These are phyloP conservation scores for Hemiprocne comata DNA, from an alignment of 2,113 vertebrate species.

Conservation along the genomic window DNA sequence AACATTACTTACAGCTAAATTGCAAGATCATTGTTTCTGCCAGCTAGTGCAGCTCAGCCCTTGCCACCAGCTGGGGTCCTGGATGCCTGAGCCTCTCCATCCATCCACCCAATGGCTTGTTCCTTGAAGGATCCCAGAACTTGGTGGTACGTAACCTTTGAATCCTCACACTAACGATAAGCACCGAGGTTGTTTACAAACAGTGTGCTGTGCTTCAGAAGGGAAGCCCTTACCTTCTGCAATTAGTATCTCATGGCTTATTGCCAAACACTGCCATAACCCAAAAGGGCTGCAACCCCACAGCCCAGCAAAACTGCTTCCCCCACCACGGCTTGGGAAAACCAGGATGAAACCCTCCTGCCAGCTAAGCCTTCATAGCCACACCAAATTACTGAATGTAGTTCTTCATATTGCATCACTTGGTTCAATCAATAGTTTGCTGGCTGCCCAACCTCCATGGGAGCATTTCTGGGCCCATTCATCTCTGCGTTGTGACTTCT, in stretches of 20 bases:
- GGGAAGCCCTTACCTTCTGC: background rate
- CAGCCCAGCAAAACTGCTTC: background rate
- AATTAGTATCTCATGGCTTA: background rate
- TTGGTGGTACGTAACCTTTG: background rate
- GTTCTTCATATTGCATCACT: background rate
- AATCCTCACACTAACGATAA: background rate
- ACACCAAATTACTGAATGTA: background rate
- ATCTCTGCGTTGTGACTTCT: background rate
- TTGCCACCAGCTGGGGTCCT: rapidly evolving
- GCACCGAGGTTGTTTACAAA: background rate
- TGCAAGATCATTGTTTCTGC: background rate
- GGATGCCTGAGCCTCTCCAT: rapidly evolving
- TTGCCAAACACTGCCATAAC: rapidly evolving
- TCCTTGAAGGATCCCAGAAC: background rate
- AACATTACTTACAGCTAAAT: background rate
- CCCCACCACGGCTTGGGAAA: background rate
- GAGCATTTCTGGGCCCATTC: background rate
- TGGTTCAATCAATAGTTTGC: background rate
- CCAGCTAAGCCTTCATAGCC: background rate
- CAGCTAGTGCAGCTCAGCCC: rapidly evolving
- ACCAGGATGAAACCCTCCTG: background rate
- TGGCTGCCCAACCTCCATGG: background rate
- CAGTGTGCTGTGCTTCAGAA: background rate
- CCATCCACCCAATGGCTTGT: background rate
- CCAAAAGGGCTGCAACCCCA: background rate